phyloP scores from a whole-genome alignment of 2,888 invertebrate species.

The Chaitophorus viminalis region DNA sequence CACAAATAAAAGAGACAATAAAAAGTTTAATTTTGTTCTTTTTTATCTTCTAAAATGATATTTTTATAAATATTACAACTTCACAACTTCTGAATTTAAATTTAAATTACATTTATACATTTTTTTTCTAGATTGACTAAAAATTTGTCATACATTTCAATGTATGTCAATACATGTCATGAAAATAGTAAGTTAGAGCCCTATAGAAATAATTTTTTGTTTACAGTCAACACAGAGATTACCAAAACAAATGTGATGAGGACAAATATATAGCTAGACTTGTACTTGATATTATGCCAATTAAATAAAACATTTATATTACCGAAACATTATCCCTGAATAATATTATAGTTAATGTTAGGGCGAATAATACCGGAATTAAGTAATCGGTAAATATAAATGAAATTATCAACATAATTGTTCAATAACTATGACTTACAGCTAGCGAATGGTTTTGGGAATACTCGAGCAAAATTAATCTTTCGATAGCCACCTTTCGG shows the following conservation, averaged over 20 bases:
- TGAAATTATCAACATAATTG: background rate
- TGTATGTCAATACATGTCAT: too few relatives aligned
- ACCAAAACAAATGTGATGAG: background rate
- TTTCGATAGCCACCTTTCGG: constrained; percentile 89
- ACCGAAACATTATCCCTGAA: background rate
- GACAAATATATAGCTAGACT: background rate
- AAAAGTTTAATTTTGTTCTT: too few relatives aligned
- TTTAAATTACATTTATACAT: too few relatives aligned
- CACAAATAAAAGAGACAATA: too few relatives aligned
- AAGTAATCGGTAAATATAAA: background rate
- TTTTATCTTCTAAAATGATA: too few relatives aligned
- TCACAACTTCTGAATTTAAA: too few relatives aligned
- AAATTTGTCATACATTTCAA: background rate
- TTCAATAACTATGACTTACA: constrained; percentile 69
- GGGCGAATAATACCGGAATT: background rate
- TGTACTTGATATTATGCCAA: background rate
- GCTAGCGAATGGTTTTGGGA: constrained; percentile 77
- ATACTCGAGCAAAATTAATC: constrained; percentile 77
- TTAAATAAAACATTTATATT: background rate
- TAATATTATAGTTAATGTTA: background rate
- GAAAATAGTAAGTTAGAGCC: too few relatives aligned
- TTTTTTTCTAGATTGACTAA: too few relatives aligned
- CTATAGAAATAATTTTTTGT: too few relatives aligned
- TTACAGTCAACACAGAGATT: background rate
- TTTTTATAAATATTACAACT: too few relatives aligned